Conservation (phyloP, 2,797 vertebrate species). For the Tarsius wallacei region DNA sequence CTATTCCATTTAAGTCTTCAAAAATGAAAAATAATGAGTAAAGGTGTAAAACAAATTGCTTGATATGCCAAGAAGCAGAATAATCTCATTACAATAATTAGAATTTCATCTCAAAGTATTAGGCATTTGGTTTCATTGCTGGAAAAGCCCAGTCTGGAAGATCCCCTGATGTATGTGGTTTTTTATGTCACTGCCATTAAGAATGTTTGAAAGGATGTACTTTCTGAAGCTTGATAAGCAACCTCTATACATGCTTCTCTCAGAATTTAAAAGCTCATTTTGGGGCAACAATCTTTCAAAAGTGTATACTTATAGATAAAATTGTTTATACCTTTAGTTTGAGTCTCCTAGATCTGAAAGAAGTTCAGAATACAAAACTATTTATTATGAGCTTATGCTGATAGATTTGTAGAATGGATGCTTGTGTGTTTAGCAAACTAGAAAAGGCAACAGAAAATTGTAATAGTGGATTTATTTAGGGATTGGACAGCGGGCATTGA, state of each 20-base stretch:
- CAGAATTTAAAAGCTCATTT: constrained; percentile 59
- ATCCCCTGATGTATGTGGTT: background rate
- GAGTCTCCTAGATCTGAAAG: background rate
- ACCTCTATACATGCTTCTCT: background rate
- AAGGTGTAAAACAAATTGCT: constrained; percentile 83
- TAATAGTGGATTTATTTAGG: background rate
- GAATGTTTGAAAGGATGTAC: background rate
- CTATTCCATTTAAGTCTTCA: constrained; percentile 75
- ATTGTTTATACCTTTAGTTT: background rate
- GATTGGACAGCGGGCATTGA: background rate
- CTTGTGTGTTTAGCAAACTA: background rate
- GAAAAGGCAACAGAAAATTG: background rate
- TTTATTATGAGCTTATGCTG: background rate
- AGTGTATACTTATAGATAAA: constrained; percentile 4
- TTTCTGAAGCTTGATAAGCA: constrained; percentile 46
- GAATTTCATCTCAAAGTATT: constrained; percentile 72
- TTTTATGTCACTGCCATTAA: background rate
- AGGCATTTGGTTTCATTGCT: background rate
- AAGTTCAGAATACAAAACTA: background rate
- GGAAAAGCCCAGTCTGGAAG: background rate
- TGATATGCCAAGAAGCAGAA: constrained; percentile 75
- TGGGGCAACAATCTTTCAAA: constrained; percentile 41
- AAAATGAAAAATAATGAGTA: constrained; percentile 84
- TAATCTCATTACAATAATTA: constrained; percentile 83
- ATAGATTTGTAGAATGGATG: constrained; percentile 13